These are phyloP conservation scores for Acronicta aceris DNA, from an alignment of 2,888 invertebrate species.

Conservation along the genomic window DNA sequence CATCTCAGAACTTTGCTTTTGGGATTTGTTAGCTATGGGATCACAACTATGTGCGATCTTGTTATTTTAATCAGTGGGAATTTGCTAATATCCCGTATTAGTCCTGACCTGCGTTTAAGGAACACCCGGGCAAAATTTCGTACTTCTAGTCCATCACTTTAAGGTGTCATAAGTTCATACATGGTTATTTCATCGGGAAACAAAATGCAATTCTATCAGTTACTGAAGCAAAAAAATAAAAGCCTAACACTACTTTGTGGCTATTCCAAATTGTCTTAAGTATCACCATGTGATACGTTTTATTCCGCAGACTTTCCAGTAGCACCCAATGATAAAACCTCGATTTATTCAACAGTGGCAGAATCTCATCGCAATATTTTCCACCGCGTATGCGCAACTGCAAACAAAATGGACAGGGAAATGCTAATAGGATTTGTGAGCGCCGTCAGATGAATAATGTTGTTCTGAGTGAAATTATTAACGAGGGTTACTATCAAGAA, in stretches of 20 bases:
- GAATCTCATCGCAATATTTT: conserved; percentile 55
- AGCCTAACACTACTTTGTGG: too few species aligned
- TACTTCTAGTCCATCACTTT: too few species aligned
- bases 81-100: too few species aligned
- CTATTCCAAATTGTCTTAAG: conserved; percentile 8
- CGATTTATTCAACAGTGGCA: conserved; percentile 52
- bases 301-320: conserved; percentile 40
- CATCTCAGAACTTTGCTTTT: neutral
- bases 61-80: too few species aligned
- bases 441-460: conserved; percentile 58
- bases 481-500: conserved; percentile 38
- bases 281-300: conserved; percentile 11
- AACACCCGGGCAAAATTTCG: too few species aligned
- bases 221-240: neutral
- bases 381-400: conserved; percentile 42
- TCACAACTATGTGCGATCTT: too few species aligned
- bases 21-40: neutral
- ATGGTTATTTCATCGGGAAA: too few species aligned
- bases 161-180: too few species aligned
- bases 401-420: conserved; percentile 54
- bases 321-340: conserved; percentile 39
- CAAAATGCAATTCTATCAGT: too few species aligned
- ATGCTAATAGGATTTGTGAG: conserved; percentile 62
- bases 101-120: too few species aligned
- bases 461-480: conserved; percentile 57